Evolutionary conservation across 92 coral and sea anemone genomes (phyloP), one percentile per base, ranked within the genome.

Genomic region (Parazoanthus swiftii): DNA sequence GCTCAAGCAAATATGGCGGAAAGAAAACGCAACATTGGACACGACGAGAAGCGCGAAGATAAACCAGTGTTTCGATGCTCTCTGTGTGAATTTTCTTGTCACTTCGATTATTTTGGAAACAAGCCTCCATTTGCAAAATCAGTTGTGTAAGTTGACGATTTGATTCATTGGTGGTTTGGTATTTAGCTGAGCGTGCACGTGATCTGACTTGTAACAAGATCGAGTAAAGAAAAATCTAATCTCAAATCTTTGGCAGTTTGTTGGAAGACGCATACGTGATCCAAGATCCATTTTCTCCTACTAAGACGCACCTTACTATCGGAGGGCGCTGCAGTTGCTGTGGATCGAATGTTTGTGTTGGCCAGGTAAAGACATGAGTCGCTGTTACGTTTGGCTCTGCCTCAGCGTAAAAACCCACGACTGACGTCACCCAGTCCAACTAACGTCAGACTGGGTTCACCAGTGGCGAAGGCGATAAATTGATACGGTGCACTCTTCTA

Each of bases 251-350:
- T 37, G 48, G 16, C 88, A 96, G 98, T 66, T 88, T 94, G 35
- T 86, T 96, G 36, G 98, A 96, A 88, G 95, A 94, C 88, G 98
- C 98, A 16, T 96, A 90, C 81, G 91, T 96, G 26, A 90, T 96
- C 74, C 96, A 88, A 72, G 98, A 96, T 79, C 98, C 98, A 37
- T 96, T 96, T 85, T 90, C 94, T 35, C 92, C 95, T n/a, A 85
- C 84, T 44, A 51, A 92, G 76, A 89, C 93, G 21, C 91, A 94
- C 74, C 75, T 96, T 48, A 88, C 94, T 1, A 82, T 96, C 58
- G 98, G 97, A 63, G 90, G 94, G 37, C 89, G 85, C 26, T 96
- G 98, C 74, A 79, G 90, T 43, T 85, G 92, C 75, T 96, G 98
- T 77, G 84, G 92, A 1, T 35, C 74, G 67, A 82, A 92, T 50